Evolutionary conservation across 2,888 invertebrate genomes (phyloP).

Genomic region (Eupithecia dodoneata): DNA sequence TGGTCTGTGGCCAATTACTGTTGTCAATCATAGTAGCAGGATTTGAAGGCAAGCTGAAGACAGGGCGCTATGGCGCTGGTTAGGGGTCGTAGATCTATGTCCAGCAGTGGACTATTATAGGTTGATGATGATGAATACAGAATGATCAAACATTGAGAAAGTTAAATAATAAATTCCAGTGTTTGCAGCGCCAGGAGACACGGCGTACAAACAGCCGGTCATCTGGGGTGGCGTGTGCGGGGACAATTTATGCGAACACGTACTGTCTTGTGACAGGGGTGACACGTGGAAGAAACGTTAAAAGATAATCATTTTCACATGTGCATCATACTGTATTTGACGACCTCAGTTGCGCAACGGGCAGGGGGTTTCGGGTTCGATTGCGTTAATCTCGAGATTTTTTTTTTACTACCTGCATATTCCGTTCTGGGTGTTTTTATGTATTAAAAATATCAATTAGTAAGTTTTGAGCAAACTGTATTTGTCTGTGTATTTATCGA

Average conservation of each 20-base stretch:
- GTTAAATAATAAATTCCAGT: neutral
- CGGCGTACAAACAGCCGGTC: conserved; percentile 1
- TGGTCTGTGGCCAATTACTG: neutral
- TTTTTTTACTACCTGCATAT: too few relatives aligned
- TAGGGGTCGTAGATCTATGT: too few relatives aligned
- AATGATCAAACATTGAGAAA: neutral
- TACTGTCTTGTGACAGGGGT: conserved; percentile 6
- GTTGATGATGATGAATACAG: too few relatives aligned
- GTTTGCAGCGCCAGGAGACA: neutral
- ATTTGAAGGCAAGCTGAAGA: too few relatives aligned
- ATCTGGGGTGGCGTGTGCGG: conserved; percentile 5
- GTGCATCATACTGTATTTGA: neutral
- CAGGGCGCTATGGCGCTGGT: too few relatives aligned
- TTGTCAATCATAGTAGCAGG: too few relatives aligned
- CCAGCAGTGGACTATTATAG: too few relatives aligned
- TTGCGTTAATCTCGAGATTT: too few relatives aligned
- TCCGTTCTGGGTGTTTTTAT: too few relatives aligned
- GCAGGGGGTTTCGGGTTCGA: too few relatives aligned
- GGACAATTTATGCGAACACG: neutral
- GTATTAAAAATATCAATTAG: neutral
- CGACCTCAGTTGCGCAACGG: too few relatives aligned
- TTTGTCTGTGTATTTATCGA: neutral
- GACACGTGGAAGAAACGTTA: neutral
- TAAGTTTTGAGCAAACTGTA: neutral
- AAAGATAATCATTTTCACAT: neutral